Evolutionary conservation across 2,113 vertebrate genomes (phyloP).

Genomic region (Megaleporinus macrocephalus): DNA sequence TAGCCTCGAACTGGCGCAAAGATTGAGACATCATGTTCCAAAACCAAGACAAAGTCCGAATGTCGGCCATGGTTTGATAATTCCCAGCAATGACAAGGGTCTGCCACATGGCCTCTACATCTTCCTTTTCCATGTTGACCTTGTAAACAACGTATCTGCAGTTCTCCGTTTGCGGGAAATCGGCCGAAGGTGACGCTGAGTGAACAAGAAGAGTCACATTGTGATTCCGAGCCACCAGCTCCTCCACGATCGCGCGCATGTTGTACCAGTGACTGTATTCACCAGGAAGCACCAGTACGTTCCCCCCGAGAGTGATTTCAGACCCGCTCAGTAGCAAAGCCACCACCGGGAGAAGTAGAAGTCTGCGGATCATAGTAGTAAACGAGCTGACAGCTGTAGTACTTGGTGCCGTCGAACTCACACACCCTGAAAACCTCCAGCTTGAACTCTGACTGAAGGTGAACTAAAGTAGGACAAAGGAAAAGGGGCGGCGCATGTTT

Average conservation of each 20-base stretch:
- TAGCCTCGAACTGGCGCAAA: not conserved
- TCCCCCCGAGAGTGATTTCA: slow-evolving; percentile 56
- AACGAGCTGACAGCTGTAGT: too few species aligned
- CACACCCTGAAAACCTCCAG: too few species aligned
- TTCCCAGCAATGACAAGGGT: slow-evolving; percentile 43
- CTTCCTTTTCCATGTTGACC: slow-evolving; percentile 27
- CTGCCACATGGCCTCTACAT: not conserved
- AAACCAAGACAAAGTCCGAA: not conserved
- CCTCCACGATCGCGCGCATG: slow-evolving; percentile 72
- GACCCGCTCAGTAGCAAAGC: slow-evolving; percentile 1
- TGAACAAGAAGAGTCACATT: slow-evolving; percentile 71
- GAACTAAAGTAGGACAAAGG: too few species aligned
- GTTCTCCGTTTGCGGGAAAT: slow-evolving; percentile 41
- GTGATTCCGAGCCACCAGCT: slow-evolving; percentile 73
- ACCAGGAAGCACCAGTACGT: slow-evolving; percentile 78
- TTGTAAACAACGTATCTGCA: slow-evolving; percentile 41
- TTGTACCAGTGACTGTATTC: slow-evolving; percentile 85
- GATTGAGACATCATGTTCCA: not conserved
- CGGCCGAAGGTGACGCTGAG: slow-evolving; percentile 69
- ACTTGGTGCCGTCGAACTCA: too few species aligned
- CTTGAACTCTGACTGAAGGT: too few species aligned
- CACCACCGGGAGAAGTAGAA: not conserved
- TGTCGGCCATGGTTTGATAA: not conserved
- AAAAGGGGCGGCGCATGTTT: too few species aligned
- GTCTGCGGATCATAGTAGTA: not conserved